phyloP scores from a whole-genome alignment of 2,888 invertebrate genomes.

The Plemyria rubiginata region DNA sequence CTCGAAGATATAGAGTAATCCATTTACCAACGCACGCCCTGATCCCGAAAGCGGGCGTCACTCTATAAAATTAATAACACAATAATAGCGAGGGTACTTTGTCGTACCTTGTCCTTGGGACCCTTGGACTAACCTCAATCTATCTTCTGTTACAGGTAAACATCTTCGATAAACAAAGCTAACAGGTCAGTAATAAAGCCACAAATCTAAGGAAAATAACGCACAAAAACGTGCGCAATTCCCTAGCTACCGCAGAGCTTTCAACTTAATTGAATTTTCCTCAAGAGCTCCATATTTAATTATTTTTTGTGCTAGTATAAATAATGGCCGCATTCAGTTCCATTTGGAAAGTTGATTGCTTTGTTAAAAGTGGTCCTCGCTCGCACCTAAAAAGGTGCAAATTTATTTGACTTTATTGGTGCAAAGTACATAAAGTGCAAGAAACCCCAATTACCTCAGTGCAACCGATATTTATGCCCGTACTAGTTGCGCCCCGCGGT shows the following conservation, averaged over 20 bases:
- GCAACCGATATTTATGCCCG: too few species aligned
- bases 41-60: constrained; percentile 26
- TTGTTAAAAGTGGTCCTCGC: constrained; percentile 9
- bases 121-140: constrained; percentile 44
- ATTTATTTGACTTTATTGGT: not conserved
- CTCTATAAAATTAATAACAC: constrained; percentile 27
- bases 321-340: constrained; percentile 34
- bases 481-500: too few species aligned
- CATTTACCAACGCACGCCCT: constrained; percentile 29
- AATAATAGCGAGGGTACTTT: constrained; percentile 13
- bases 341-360: constrained; percentile 42
- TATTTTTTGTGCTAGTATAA: constrained; percentile 40
- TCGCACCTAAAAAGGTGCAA: constrained; percentile 14
- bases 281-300: constrained; percentile 34
- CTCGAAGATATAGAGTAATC: constrained; percentile 23
- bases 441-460: too few species aligned
- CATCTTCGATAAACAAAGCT: constrained; percentile 42
- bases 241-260: constrained; percentile 23
- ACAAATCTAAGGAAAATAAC: constrained; percentile 8
- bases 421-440: too few species aligned
- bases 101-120: constrained; percentile 40
- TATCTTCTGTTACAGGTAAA: constrained; percentile 71
- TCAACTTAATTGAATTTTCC: constrained; percentile 38
- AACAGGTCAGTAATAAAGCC: constrained; percentile 27
- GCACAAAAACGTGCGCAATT: constrained; percentile 7